These are phyloP conservation scores for Belonocnema kinseyi DNA, from an alignment of 1,140 invertebrate species.

Conservation along the genomic window DNA sequence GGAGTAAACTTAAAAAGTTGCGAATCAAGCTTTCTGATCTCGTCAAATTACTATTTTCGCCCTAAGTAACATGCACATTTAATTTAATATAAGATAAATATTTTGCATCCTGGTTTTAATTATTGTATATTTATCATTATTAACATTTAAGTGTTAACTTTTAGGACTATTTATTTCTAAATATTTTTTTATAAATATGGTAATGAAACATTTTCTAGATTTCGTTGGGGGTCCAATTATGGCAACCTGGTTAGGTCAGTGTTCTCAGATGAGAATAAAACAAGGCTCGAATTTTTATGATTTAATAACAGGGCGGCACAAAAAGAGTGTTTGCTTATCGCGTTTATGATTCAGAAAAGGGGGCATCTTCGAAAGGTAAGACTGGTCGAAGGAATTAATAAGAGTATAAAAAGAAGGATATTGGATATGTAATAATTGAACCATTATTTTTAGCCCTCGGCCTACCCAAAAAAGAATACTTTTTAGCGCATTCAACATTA, in stretches of 20 bases:
- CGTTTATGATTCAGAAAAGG: slow-evolving; percentile 47
- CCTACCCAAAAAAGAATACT: no score
- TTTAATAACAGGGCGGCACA: slow-evolving; percentile 63
- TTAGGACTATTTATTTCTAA: background rate
- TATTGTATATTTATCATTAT: background rate
- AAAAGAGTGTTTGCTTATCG: slow-evolving; percentile 62
- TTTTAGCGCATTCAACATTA: no score
- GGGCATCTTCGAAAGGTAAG: background rate
- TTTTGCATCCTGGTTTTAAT: background rate
- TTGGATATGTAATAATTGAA: no score
- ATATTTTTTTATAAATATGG: background rate
- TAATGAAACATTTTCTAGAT: slow-evolving; percentile 1
- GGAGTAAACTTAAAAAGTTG: background rate
- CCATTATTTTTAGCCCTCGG: no score
- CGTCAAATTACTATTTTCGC: slow-evolving; percentile 5
- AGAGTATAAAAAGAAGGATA: no score
- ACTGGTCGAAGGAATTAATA: background rate
- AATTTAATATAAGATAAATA: slow-evolving; percentile 9
- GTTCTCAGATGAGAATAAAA: slow-evolving; percentile 7
- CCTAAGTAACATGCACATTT: slow-evolving; percentile 1
- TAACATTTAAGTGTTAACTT: background rate
- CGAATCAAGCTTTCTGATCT: slow-evolving; percentile 4
- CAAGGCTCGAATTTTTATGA: slow-evolving; percentile 52
- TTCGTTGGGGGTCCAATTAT: slow-evolving; percentile 17
- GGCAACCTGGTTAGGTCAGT: slow-evolving; percentile 22